phyloP scores from a whole-genome alignment of 1,140 invertebrate genomes.

The Cheumatopsyche charites region DNA sequence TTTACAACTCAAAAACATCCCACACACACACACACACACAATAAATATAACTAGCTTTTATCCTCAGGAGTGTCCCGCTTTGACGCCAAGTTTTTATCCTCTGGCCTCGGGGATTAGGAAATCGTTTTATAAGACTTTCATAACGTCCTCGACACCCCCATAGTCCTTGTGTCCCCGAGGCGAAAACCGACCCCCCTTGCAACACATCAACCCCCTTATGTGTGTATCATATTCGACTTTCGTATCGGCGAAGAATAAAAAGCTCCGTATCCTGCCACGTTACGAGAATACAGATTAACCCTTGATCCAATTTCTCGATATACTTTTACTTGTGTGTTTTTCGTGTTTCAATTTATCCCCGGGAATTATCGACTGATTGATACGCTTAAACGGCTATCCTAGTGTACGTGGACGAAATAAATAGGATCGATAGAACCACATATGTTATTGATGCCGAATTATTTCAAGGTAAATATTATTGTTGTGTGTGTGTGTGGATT shows the following conservation, averaged over 20 bases:
- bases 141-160: slow-evolving; percentile 9
- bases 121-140: slow-evolving; percentile 41
- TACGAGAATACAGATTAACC: slow-evolving; percentile 21
- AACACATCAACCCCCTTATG: not conserved
- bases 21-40: too few species aligned
- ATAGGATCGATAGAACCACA: not conserved
- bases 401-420: slow-evolving; percentile 23
- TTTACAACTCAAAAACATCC: too few species aligned
- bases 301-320: slow-evolving; percentile 15
- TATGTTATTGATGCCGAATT: too few species aligned
- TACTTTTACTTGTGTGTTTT: not conserved
- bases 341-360: slow-evolving; percentile 24
- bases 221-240: slow-evolving; percentile 26
- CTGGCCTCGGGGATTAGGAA: slow-evolving; percentile 27
- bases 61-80: slow-evolving; percentile 19
- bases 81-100: slow-evolving; percentile 30
- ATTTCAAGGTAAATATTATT: too few species aligned
- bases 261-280: too few species aligned
- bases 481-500: too few species aligned
- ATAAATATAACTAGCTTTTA: too few species aligned
- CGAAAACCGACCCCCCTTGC: not conserved
- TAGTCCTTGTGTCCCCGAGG: not conserved
- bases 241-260: not conserved
- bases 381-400: slow-evolving; percentile 21
- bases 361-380: slow-evolving; percentile 30